Evolutionary conservation across 2,113 vertebrate species (phyloP).

Genomic region (Siphamia tubifer): DNA sequence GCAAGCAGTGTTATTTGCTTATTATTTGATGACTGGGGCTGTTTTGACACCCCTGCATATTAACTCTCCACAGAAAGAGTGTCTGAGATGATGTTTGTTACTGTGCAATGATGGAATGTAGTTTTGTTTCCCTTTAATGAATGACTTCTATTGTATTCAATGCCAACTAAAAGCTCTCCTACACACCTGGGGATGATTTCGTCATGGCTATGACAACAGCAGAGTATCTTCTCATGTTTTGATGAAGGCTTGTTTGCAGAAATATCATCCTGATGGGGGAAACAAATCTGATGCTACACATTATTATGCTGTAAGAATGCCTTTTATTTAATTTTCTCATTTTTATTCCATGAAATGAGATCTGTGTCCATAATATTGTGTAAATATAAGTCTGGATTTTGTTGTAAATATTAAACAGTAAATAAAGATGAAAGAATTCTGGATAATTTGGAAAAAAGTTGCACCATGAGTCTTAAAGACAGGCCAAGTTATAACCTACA

Average conservation of each 20-base stretch:
- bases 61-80: too few relatives aligned
- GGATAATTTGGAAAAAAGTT: too few relatives aligned
- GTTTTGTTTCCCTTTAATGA: neutral
- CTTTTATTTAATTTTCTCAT: neutral
- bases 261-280: neutral
- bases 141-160: neutral
- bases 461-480: too few relatives aligned
- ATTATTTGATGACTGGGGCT: too few relatives aligned
- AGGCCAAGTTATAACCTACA: too few relatives aligned
- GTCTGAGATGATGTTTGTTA: too few relatives aligned
- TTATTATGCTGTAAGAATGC: neutral
- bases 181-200: neutral
- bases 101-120: too few relatives aligned
- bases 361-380: too few relatives aligned
- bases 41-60: too few relatives aligned
- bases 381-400: neutral
- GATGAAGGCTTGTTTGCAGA: neutral
- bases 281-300: neutral
- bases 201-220: neutral
- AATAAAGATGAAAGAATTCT: neutral
- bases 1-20: too few relatives aligned
- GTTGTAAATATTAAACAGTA: neutral
- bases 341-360: too few relatives aligned
- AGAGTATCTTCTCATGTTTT: neutral
- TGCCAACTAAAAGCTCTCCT: neutral